Conservation (phyloP, 2,797 vertebrate species). For the Dicrostonyx torquatus region DNA sequence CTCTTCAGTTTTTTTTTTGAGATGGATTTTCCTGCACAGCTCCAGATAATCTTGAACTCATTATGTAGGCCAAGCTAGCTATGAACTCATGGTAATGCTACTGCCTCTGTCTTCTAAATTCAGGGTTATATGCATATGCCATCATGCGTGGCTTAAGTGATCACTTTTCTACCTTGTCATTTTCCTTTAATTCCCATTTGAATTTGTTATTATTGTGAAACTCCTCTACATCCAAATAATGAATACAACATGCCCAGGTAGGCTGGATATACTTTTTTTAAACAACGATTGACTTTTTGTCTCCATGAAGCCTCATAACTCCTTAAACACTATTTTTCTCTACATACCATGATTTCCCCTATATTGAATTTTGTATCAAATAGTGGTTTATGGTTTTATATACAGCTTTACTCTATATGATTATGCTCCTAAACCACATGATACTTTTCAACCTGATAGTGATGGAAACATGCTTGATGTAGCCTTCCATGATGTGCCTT, state of each 20-base stretch:
- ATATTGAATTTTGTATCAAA: neutral
- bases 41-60: neutral
- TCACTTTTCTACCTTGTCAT: neutral
- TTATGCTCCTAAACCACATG: neutral
- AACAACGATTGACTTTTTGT: neutral
- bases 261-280: neutral
- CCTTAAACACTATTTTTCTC: neutral
- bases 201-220: conserved; percentile 18
- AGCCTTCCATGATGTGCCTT: neutral
- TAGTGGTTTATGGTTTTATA: neutral
- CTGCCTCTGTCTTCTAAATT: neutral
- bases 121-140: neutral
- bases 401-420: neutral
- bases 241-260: neutral
- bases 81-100: neutral
- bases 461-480: neutral
- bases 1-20: neutral
- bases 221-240: neutral
- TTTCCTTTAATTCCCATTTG: conserved; percentile 24
- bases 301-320: neutral
- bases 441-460: conserved; percentile 30
- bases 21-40: neutral
- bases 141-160: neutral
- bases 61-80: neutral
- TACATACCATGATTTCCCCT: neutral